These are phyloP conservation scores for Escarpia spicata DNA, from an alignment of 2,888 invertebrate species.

Conservation along the genomic window DNA sequence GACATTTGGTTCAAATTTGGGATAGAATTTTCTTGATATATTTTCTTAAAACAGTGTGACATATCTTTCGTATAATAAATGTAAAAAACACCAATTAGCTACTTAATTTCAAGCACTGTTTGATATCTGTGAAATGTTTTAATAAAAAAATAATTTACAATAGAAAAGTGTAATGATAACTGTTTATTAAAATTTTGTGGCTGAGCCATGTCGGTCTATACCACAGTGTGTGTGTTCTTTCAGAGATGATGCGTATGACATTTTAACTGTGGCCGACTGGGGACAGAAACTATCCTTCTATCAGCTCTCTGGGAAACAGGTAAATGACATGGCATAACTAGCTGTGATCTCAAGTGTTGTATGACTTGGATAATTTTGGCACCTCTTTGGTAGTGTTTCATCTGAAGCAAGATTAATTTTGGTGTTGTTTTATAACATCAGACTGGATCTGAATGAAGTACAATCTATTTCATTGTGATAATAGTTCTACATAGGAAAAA, in stretches of 20 bases:
- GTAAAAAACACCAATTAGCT: too few species aligned
- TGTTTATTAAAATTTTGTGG: not conserved
- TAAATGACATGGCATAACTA: slow-evolving; percentile 57
- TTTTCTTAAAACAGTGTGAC: too few species aligned
- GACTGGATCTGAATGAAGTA: not conserved
- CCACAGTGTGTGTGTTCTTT: not conserved
- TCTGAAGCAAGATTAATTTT: not conserved
- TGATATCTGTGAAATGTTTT: too few species aligned
- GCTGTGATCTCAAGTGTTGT: not conserved
- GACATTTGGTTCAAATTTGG: too few species aligned
- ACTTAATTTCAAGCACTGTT: too few species aligned
- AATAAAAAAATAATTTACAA: not conserved
- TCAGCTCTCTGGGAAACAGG: slow-evolving; percentile 83
- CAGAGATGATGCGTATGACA: slow-evolving; percentile 70
- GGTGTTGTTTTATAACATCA: not conserved
- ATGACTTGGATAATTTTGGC: not conserved
- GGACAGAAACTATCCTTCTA: slow-evolving; percentile 90
- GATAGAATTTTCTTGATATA: too few species aligned
- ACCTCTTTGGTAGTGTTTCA: not conserved
- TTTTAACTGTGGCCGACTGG: slow-evolving; percentile 93
- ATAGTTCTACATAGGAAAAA: too few species aligned
- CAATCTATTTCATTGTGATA: too few species aligned
- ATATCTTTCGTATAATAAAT: too few species aligned
- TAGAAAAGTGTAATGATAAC: not conserved
- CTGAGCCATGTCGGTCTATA: not conserved